Evolutionary conservation across 1,140 invertebrate genomes (phyloP), one percentile per base, ranked within the genome.

Genomic region (Hirudo medicinalis): DNA sequence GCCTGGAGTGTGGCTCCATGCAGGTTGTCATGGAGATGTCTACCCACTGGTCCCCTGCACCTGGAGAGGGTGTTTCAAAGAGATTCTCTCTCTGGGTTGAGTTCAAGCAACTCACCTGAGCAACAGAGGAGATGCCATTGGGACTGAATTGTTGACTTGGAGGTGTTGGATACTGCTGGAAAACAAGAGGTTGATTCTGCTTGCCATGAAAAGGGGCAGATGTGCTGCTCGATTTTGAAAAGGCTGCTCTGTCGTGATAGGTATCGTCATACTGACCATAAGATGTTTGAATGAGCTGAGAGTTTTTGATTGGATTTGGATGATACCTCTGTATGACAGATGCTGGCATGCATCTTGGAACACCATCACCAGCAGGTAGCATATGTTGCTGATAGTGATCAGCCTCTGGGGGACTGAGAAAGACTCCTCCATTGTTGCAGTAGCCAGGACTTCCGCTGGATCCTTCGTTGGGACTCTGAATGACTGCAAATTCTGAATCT

Each of bases 81-180:
- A 63, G 22, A 49, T 49, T 49, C 8, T 63, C 57, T 32, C 57
- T 63, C 57, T 63, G 57, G 57, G 57, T 63, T 13, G 22, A 25
- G 57, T 63, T 63, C 22, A 25, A 25, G 57, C 29, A 25, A 22
- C 29, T 63, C 22, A 63, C 29, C 22, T 25, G 22, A 32, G 22
- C 19, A 20, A 22, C 19, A 13, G 22, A 32, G 22, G 57, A 63
- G 29, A 63, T 22, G 22, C 57, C 57, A n/a, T 63, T 63, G 11
- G 57, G 57, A 63, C 57, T 63, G 57, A 63, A 63, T 32, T 63
- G 57, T n/a, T 63, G 57, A 32, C 57, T 63, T 11, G 57, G 57
- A 13, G 57, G 57, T 13, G 57, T 63, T 11, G 57, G 57, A 63
- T 63, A 63, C 29, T 63, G 22, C 29, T 63, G 57, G 57, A 63